Evolutionary conservation across 2,113 vertebrate species (phyloP).

Genomic region (Proteles cristata): DNA sequence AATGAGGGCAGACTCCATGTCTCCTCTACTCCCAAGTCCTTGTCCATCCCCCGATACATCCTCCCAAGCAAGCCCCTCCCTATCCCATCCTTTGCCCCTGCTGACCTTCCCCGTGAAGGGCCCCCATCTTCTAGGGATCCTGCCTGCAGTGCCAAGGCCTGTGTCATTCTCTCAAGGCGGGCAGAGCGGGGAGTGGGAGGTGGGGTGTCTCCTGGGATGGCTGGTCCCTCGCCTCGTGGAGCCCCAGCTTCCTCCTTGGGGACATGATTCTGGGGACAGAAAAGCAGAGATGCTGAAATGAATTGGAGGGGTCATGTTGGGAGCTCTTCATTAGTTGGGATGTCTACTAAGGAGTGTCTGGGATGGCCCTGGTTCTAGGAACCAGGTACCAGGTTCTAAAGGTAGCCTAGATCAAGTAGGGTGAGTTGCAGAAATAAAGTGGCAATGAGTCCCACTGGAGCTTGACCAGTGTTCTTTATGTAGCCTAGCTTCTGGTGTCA

Average conservation of each 20-base stretch:
- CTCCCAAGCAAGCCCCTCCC: not conserved
- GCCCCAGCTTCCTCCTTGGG: slow-evolving; percentile 87
- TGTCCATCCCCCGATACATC: not conserved
- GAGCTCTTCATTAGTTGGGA: not conserved
- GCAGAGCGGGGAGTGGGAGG: slow-evolving; percentile 92
- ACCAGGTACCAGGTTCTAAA: not conserved
- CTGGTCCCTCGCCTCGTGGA: slow-evolving; percentile 87
- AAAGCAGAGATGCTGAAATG: not conserved
- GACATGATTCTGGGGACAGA: slow-evolving; percentile 87
- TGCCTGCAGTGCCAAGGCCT: slow-evolving; percentile 90
- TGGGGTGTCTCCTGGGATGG: slow-evolving; percentile 92
- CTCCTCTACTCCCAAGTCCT: not conserved
- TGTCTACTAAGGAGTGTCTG: not conserved
- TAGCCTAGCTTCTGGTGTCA: not conserved
- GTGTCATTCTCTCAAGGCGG: slow-evolving; percentile 92
- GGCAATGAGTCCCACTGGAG: not conserved
- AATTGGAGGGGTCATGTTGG: not conserved
- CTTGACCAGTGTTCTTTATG: not conserved
- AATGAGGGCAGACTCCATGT: not conserved
- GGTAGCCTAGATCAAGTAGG: not conserved
- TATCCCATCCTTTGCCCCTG: not conserved
- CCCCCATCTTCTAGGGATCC: slow-evolving; percentile 91
- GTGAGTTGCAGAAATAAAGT: not conserved
- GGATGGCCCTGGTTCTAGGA: not conserved
- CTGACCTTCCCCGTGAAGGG: slow-evolving; percentile 90